Evolutionary conservation across 2,113 vertebrate species (phyloP).

Genomic region (Nerophis ophidion): DNA sequence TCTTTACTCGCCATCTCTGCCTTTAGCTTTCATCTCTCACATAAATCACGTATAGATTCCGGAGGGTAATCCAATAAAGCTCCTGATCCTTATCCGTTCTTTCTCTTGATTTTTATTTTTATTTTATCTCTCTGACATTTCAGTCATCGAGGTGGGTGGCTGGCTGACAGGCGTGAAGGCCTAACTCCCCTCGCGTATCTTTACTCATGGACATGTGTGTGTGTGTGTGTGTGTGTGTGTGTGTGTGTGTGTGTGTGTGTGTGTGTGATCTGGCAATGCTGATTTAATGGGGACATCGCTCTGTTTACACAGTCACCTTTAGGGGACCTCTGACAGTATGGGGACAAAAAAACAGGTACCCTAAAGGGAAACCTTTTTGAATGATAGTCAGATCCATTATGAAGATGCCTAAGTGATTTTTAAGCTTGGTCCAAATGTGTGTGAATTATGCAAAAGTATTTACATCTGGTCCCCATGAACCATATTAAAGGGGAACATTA

Average conservation of each 20-base stretch:
- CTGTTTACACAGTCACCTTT: no score
- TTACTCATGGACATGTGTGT: neutral
- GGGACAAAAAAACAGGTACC: no score
- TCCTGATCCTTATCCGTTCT: slow-evolving; percentile 20
- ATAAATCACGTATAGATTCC: slow-evolving; percentile 23
- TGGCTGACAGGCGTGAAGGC: slow-evolving; percentile 53
- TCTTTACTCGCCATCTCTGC: neutral
- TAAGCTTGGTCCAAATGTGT: no score
- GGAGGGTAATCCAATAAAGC: slow-evolving; percentile 4
- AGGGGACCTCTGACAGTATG: no score
- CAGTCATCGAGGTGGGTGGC: slow-evolving; percentile 36
- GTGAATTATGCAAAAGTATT: no score
- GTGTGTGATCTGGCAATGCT: no score
- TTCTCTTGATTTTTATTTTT: slow-evolving; percentile 9
- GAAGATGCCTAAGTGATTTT: no score
- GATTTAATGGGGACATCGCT: no score
- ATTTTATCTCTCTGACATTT: slow-evolving; percentile 47
- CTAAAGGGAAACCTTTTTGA: no score
- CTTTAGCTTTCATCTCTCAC: slow-evolving; percentile 17
- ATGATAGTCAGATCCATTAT: no score
- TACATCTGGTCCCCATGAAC: no score
- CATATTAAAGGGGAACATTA: no score
- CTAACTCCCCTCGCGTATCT: slow-evolving; percentile 43
- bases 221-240: neutral
- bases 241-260: slow-evolving; percentile 3